These are phyloP conservation scores for Siphamia tubifer DNA, from an alignment of 2,113 vertebrate genomes.

Conservation along the genomic window DNA sequence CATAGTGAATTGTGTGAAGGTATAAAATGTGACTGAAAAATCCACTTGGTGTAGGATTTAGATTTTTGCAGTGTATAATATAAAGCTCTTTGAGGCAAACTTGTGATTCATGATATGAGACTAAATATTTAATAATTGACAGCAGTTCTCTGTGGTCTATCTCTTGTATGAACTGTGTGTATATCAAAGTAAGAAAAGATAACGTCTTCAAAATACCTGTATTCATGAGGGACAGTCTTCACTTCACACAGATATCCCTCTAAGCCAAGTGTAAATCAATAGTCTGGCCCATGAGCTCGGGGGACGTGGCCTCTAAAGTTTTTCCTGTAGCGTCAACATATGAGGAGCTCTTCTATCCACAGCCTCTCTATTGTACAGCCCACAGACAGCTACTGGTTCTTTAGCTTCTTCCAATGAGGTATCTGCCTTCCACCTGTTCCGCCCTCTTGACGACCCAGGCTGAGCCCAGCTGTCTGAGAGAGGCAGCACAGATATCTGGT, in stretches of 20 bases:
- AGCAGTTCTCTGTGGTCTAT: no score
- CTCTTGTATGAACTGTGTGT: no score
- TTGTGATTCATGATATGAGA: no score
- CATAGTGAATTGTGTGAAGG: no score
- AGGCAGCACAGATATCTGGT: conserved; percentile 62
- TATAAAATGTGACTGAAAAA: no score
- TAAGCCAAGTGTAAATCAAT: conserved; percentile 49
- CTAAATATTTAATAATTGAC: no score
- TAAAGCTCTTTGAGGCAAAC: no score
- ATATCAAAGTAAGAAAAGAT: no score
- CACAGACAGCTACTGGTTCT: conserved; percentile 4
- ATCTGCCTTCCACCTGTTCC: conserved; percentile 71
- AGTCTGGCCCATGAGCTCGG: conserved; percentile 7
- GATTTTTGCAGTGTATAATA: no score
- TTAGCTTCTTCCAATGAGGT: conserved; percentile 29
- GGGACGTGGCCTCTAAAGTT: conserved; percentile 14
- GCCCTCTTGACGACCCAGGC: conserved; percentile 14
- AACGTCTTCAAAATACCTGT: no score
- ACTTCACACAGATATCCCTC: not conserved
- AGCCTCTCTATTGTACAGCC: not conserved
- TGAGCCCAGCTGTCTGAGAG: conserved; percentile 68
- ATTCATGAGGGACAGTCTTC: not conserved
- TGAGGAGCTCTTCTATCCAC: not conserved
- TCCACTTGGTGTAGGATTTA: no score
- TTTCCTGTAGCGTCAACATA: conserved; percentile 26